Percentiles rank a stretch among this genome's conserved stretches.
These are phyloP conservation scores for Tiphia femorata DNA, from an alignment of 2,888 invertebrate genomes.

Conservation along the genomic window DNA sequence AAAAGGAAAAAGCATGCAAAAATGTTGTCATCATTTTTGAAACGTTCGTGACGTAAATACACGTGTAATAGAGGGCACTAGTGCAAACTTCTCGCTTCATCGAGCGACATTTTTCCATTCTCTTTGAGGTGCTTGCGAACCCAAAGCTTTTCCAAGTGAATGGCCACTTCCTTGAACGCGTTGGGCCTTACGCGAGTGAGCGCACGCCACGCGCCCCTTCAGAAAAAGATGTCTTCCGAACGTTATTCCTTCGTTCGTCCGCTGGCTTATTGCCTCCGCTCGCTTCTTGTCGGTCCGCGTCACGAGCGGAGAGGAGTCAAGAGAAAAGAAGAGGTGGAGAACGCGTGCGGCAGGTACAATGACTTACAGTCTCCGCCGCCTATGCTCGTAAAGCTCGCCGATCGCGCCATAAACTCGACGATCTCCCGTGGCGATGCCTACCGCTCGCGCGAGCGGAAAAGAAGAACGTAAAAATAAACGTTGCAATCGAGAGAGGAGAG, in stretches of 20 bases:
- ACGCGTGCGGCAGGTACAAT: background rate
- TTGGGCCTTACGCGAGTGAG: too few species aligned
- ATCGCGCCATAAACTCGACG: background rate
- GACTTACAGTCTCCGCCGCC: background rate
- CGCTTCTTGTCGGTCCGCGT: background rate
- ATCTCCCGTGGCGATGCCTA: background rate
- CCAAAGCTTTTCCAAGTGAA: too few species aligned
- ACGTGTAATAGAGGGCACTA: too few species aligned
- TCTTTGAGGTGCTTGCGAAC: too few species aligned
- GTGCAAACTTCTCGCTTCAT: too few species aligned
- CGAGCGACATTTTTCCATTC: too few species aligned
- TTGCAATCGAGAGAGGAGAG: background rate
- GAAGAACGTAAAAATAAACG: constrained; percentile 1
- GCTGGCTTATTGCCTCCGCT: constrained; percentile 1
- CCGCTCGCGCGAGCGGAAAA: background rate
- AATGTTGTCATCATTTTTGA: too few species aligned
- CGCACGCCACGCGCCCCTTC: constrained; percentile 16
- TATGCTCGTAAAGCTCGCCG: background rate
- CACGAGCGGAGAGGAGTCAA: too few species aligned
- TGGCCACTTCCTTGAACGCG: too few species aligned
- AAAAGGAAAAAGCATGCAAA: too few species aligned
- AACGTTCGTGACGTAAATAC: too few species aligned
- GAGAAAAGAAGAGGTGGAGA: too few species aligned
- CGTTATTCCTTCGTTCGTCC: constrained; percentile 3
- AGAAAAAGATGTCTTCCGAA: background rate